Evolutionary conservation across 1,140 invertebrate genomes (phyloP).

Genomic region (Aricia agestis): DNA sequence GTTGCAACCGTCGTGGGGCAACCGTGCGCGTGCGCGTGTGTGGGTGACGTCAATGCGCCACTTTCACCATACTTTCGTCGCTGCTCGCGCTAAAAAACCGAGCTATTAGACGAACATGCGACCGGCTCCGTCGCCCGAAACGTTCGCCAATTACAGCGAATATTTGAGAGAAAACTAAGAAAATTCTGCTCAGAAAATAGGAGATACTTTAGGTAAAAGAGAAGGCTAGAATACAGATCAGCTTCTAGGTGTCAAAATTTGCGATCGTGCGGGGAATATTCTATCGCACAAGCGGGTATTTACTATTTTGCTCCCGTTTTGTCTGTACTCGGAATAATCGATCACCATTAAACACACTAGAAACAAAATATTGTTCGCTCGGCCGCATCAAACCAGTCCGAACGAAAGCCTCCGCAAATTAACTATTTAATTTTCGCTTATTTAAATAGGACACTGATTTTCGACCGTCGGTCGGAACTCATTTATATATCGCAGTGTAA

Average conservation of each 20-base stretch:
- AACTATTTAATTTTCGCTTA: slow-evolving; percentile 1
- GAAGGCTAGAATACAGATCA: background rate
- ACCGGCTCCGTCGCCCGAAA: slow-evolving; percentile 55
- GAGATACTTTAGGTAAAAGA: background rate
- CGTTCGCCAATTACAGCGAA: slow-evolving; percentile 17
- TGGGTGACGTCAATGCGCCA: slow-evolving; percentile 70
- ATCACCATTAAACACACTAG: background rate
- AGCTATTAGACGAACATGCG: slow-evolving; percentile 63
- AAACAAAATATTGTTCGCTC: background rate
- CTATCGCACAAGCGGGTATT: background rate
- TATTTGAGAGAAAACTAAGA: background rate
- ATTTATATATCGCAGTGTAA: slow-evolving; percentile 1
- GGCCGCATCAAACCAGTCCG: background rate
- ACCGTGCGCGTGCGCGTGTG: slow-evolving; percentile 56
- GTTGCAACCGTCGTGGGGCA: slow-evolving; percentile 52
- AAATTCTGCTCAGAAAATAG: background rate
- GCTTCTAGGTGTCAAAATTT: background rate
- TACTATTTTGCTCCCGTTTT: background rate
- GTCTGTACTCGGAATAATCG: background rate
- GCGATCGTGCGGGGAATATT: background rate
- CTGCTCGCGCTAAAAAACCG: slow-evolving; percentile 66
- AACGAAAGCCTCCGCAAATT: background rate
- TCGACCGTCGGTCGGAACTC: background rate
- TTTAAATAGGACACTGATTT: slow-evolving; percentile 3
- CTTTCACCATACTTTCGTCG: slow-evolving; percentile 75